These are phyloP conservation scores for Gambusia yucatana DNA, from an alignment of 2,797 vertebrate species.

Conservation along the genomic window DNA sequence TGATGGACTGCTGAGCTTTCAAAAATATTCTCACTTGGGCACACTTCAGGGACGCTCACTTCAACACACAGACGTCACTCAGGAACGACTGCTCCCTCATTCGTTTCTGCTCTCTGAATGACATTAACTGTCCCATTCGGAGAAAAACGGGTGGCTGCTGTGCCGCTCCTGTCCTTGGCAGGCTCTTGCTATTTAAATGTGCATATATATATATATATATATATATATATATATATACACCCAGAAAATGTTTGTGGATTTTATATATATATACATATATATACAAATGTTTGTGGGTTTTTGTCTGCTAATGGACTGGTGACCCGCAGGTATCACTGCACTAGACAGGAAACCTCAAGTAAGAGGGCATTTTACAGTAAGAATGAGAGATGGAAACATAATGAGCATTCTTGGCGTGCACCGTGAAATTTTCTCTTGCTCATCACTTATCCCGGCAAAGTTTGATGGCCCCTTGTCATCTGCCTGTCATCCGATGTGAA, in stretches of 20 bases:
- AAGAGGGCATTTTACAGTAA: slow-evolving; percentile 28
- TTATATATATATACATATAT: too few relatives aligned
- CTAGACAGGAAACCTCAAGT: slow-evolving; percentile 28
- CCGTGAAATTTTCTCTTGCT: slow-evolving; percentile 36
- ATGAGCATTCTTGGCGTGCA: not conserved
- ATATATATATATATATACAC: too few relatives aligned
- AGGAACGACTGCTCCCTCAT: slow-evolving; percentile 37
- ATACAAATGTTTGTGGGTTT: slow-evolving; percentile 2
- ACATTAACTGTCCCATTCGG: slow-evolving; percentile 37
- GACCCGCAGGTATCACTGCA: slow-evolving; percentile 36
- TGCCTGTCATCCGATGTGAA: slow-evolving; percentile 38
- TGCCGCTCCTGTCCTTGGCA: slow-evolving; percentile 44
- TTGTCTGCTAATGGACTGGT: slow-evolving; percentile 13
- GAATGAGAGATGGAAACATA: slow-evolving; percentile 10
- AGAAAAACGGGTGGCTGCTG: slow-evolving; percentile 34
- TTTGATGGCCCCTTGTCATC: slow-evolving; percentile 37
- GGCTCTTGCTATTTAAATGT: slow-evolving; percentile 37
- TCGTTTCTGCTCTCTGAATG: slow-evolving; percentile 25
- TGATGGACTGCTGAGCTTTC: slow-evolving; percentile 60
- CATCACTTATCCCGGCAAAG: slow-evolving; percentile 25
- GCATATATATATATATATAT: too few relatives aligned
- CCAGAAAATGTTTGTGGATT: too few relatives aligned
- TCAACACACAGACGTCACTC: slow-evolving; percentile 37
- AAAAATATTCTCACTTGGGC: slow-evolving; percentile 23
- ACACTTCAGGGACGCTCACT: not conserved